Percentiles rank a stretch among this genome's conserved stretches.
Conservation (phyloP, 2,797 vertebrate genomes). For the Phrynocephalus vlangalii region DNA sequence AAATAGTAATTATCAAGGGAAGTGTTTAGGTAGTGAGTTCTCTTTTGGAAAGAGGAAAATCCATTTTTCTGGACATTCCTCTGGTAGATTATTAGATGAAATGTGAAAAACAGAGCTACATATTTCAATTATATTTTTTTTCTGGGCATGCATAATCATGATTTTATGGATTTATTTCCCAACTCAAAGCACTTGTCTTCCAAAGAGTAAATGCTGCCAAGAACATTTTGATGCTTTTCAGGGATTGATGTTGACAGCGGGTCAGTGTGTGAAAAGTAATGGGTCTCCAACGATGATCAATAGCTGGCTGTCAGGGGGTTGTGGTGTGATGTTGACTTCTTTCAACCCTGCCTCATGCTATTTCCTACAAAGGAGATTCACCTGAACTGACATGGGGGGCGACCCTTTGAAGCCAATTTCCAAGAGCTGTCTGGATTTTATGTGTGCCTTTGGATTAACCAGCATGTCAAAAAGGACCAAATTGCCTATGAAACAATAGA, state of each 20-base stretch:
- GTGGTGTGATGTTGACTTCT: not conserved
- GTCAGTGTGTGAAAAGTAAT: slow-evolving; percentile 8
- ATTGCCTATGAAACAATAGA: slow-evolving; percentile 24
- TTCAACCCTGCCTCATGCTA: slow-evolving; percentile 6
- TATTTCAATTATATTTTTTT: not conserved
- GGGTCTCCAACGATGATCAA: slow-evolving; percentile 15
- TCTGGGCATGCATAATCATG: not conserved
- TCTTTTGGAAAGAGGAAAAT: not conserved
- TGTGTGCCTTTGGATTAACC: slow-evolving; percentile 19
- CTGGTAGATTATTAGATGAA: not conserved
- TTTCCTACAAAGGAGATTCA: slow-evolving; percentile 1
- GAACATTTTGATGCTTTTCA: slow-evolving; percentile 33
- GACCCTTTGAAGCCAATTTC: slow-evolving; percentile 9
- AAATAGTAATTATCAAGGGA: not conserved
- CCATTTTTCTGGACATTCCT: not conserved
- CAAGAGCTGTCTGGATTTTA: slow-evolving; percentile 23
- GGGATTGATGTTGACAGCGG: not conserved
- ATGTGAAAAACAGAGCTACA: not conserved
- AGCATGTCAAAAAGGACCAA: not conserved
- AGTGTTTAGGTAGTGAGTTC: not conserved
- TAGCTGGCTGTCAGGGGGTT: slow-evolving; percentile 12
- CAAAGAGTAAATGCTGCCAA: slow-evolving; percentile 18
- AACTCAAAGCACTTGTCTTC: not conserved
- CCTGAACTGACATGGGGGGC: not conserved
- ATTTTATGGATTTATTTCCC: slow-evolving; percentile 20